A percentile compares a stretch with the other conserved stretches of the same genome.
These are phyloP conservation scores for Drosophila subsilvestris DNA, from an alignment of 2,888 invertebrate genomes.

Conservation along the genomic window DNA sequence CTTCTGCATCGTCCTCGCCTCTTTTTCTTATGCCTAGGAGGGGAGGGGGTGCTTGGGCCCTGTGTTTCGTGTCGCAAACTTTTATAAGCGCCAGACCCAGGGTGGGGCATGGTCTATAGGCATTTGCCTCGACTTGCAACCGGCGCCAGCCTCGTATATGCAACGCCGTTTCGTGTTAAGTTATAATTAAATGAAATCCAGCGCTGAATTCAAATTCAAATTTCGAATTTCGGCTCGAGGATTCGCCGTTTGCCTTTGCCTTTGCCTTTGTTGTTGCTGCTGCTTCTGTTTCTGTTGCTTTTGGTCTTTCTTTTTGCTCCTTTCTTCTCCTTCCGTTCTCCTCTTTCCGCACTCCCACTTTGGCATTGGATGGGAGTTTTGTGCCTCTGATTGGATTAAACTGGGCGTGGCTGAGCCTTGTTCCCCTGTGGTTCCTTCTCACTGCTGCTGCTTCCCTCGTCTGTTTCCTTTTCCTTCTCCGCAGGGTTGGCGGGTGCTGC, in stretches of 20 bases:
- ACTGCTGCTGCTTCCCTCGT: neutral
- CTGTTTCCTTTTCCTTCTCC: neutral
- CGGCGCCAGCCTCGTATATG: constrained; percentile 64
- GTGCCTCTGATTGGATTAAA: constrained; percentile 32
- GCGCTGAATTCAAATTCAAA: constrained; percentile 41
- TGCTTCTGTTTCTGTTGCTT: neutral
- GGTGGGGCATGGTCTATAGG: constrained; percentile 17
- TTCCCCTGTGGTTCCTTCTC: neutral
- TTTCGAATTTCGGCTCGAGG: constrained; percentile 26
- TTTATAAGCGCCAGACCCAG: constrained; percentile 8
- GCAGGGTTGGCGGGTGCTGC: constrained; percentile 20
- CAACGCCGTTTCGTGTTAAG: constrained; percentile 73
- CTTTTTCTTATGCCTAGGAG: neutral
- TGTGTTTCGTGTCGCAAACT: constrained; percentile 55
- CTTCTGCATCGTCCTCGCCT: neutral
- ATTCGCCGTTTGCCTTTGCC: constrained; percentile 21
- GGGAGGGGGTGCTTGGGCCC: neutral
- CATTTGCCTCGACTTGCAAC: constrained; percentile 53
- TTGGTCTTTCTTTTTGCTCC: constrained; percentile 1
- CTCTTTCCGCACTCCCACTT: neutral
- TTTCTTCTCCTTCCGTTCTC: neutral
- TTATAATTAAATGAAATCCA: constrained; percentile 74
- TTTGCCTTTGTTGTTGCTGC: constrained; percentile 41
- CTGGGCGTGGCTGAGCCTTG: constrained; percentile 39
- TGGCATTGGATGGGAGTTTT: constrained; percentile 28